phyloP scores from a whole-genome alignment of 2,888 invertebrate genomes.

The Caenorhabditis panamensis region DNA sequence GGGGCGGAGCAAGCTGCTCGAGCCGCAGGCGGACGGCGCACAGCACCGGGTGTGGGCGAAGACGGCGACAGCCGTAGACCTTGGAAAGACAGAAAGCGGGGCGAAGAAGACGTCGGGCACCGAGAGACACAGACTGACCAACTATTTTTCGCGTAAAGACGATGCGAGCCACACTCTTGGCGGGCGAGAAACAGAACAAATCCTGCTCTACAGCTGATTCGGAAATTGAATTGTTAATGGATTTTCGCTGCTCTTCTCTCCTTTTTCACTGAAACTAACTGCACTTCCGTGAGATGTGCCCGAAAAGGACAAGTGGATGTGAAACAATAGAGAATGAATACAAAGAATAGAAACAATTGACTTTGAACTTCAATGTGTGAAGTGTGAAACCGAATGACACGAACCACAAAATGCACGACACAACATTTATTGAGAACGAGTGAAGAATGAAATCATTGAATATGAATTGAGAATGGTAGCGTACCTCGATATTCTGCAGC shows the following conservation, averaged over 20 bases:
- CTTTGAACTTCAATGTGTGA: too few relatives aligned
- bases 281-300: not conserved
- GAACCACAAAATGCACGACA: slow-evolving; percentile 30
- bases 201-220: slow-evolving; percentile 37
- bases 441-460: slow-evolving; percentile 3
- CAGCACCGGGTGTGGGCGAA: slow-evolving; percentile 45
- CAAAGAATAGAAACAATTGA: not conserved
- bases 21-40: slow-evolving; percentile 42
- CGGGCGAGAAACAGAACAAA: slow-evolving; percentile 38
- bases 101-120: not conserved
- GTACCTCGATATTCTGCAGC: slow-evolving; percentile 65
- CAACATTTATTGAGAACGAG: slow-evolving; percentile 29
- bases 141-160: slow-evolving; percentile 35
- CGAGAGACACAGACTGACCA: slow-evolving; percentile 50
- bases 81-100: slow-evolving; percentile 22
- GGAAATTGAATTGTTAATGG: slow-evolving; percentile 45
- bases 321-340: too few relatives aligned
- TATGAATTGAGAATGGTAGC: slow-evolving; percentile 19
- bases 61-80: slow-evolving; percentile 15
- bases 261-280: slow-evolving; percentile 28
- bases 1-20: slow-evolving; percentile 57
- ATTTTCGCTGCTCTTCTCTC: slow-evolving; percentile 15
- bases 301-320: slow-evolving; percentile 6
- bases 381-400: slow-evolving; percentile 17
- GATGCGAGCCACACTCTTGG: slow-evolving; percentile 3